Evolutionary conservation across 1,140 invertebrate species (phyloP).

Genomic region (Doryteuthis pealeii): DNA sequence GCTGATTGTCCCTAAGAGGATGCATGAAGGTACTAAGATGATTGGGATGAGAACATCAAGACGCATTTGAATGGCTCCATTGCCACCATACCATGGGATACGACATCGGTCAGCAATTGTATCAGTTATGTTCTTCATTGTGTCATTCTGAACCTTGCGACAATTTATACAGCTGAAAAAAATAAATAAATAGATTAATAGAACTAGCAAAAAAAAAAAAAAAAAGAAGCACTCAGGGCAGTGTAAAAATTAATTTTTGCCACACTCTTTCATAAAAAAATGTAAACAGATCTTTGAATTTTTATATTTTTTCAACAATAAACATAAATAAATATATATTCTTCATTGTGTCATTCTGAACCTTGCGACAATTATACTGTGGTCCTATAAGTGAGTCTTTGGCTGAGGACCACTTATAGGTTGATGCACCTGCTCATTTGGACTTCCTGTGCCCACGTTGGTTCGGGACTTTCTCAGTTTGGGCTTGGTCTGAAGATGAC

Average conservation of each 20-base stretch:
- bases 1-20: slow-evolving; percentile 42
- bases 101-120: slow-evolving; percentile 45
- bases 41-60: slow-evolving; percentile 46
- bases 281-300: too few relatives aligned
- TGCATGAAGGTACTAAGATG: slow-evolving; percentile 36
- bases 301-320: neutral
- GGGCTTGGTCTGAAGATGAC: too few relatives aligned
- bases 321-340: neutral
- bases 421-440: too few relatives aligned
- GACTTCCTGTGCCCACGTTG: too few relatives aligned
- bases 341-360: slow-evolving; percentile 24
- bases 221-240: too few relatives aligned
- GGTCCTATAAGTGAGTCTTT: slow-evolving; percentile 2
- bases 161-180: slow-evolving; percentile 39
- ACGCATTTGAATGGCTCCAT: slow-evolving; percentile 43
- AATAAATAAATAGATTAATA: slow-evolving; percentile 18
- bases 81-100: slow-evolving; percentile 41
- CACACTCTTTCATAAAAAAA: too few relatives aligned
- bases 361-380: slow-evolving; percentile 36
- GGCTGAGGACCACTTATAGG: too few relatives aligned
- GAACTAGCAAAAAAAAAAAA: too few relatives aligned
- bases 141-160: slow-evolving; percentile 30
- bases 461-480: too few relatives aligned
- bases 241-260: too few relatives aligned
- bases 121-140: slow-evolving; percentile 27